Evolutionary conservation across 2,888 invertebrate genomes (phyloP).

Genomic region (Clitarchus hookeri): DNA sequence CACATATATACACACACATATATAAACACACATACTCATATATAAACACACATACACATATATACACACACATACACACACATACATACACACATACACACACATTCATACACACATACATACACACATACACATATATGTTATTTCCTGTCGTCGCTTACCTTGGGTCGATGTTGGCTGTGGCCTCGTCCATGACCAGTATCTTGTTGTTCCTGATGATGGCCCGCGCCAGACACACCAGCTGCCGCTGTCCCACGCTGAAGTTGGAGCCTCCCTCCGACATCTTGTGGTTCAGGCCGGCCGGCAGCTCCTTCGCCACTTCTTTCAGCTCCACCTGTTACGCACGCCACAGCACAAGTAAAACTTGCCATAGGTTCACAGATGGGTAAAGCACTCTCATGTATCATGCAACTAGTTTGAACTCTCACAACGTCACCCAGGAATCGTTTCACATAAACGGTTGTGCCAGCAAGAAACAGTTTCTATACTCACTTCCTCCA

Average conservation of each 20-base stretch:
- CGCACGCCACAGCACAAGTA: too few relatives aligned
- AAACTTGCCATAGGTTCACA: background rate
- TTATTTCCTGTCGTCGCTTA: constrained; percentile 48
- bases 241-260: constrained; percentile 70
- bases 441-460: too few relatives aligned
- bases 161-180: constrained; percentile 70
- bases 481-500: constrained; percentile 47
- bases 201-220: constrained; percentile 66
- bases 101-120: too few relatives aligned
- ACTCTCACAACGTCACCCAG: background rate
- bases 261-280: constrained; percentile 59
- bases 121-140: too few relatives aligned
- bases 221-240: constrained; percentile 70
- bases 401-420: background rate
- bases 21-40: too few relatives aligned
- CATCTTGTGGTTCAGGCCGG: constrained; percentile 51
- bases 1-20: too few relatives aligned
- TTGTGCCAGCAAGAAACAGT: too few relatives aligned
- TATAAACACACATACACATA: too few relatives aligned
- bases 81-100: too few relatives aligned
- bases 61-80: too few relatives aligned
- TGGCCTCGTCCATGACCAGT: constrained; percentile 70
- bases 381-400: background rate
- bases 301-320: constrained; percentile 47
- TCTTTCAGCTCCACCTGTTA: constrained; percentile 52